Evolutionary conservation across 2,113 vertebrate species (phyloP), one percentile per base, ranked within the genome.

Genomic region (Porphyrio hochstetteri): DNA sequence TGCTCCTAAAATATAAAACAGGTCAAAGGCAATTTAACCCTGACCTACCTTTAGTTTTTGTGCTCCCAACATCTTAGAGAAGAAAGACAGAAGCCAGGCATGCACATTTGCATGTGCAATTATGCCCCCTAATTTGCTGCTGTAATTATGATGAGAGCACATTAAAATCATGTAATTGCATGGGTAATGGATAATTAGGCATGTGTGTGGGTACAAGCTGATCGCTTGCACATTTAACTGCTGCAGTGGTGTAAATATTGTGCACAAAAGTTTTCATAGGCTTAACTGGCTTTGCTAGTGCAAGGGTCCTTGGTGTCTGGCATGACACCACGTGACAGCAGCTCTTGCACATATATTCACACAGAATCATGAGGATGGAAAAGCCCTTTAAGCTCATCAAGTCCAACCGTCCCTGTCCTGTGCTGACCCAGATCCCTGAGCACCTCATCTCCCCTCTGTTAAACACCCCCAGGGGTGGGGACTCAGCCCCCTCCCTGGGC

Each of bases 241-340:
- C 8, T 52, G 40, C 40, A 86, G 28, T 5, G 16, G 74, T 31
- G 87, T 55, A 19, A 95, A 91, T 81, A 82, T 92, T 89, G 86
- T 61, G 56, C 84, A 61, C 68, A 19, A 6, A 81, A 33, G 23
- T 44, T 71, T 80, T 38, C 16, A 1, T 2, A 5, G 64, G 40
- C 55, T 81, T 61, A 61, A 84, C 33, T 11, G 18, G 25, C 29
- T 40, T 14, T 20, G 16, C 15, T 20, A 16, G 25, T 59, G 35
- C 21, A 18, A 69, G 24, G 3, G 50, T 36, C 64, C 7, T 0
- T 16, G 56, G 56, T 24, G 60, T 56, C 69, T 46, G 4, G 2
- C 69, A 0, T 0, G 5, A 7, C 53, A 5, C 5, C 5, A 1
- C 3, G 4, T 5, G 16, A 5, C 4, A 6, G 53, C 35, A 64